Evolutionary conservation across 2,888 invertebrate genomes (phyloP).

Genomic region (Calameuta filiformis): DNA sequence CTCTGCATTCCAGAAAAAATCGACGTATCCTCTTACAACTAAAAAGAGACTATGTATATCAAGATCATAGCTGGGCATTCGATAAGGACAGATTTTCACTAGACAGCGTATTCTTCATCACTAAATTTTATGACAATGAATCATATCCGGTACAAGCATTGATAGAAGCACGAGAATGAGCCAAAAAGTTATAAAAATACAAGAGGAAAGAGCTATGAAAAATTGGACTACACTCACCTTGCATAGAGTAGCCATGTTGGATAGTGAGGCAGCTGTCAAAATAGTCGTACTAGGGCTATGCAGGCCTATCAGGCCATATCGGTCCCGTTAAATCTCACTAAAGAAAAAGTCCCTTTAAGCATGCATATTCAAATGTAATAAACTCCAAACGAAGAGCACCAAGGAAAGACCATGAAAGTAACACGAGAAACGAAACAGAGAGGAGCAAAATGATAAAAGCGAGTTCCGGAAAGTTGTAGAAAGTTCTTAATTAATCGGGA

Average conservation of each 20-base stretch:
- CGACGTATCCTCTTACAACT: neutral
- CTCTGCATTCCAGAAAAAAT: neutral
- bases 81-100: neutral
- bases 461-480: neutral
- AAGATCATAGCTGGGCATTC: neutral
- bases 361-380: neutral
- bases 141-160: neutral
- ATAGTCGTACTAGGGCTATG: slow-evolving; percentile 19
- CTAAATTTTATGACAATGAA: neutral
- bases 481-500: neutral
- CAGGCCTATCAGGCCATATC: neutral
- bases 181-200: neutral
- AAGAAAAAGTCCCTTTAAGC: neutral
- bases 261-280: slow-evolving; percentile 38
- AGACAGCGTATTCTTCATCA: neutral
- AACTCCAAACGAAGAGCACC: neutral
- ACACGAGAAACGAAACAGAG: neutral
- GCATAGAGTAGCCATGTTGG: slow-evolving; percentile 39
- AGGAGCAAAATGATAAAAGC: neutral
- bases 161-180: neutral
- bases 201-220: slow-evolving; percentile 13
- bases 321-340: neutral
- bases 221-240: slow-evolving; percentile 38
- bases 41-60: neutral
- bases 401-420: neutral